These are phyloP conservation scores for Papilio machaon DNA, from an alignment of 1,140 invertebrate genomes.

Conservation along the genomic window DNA sequence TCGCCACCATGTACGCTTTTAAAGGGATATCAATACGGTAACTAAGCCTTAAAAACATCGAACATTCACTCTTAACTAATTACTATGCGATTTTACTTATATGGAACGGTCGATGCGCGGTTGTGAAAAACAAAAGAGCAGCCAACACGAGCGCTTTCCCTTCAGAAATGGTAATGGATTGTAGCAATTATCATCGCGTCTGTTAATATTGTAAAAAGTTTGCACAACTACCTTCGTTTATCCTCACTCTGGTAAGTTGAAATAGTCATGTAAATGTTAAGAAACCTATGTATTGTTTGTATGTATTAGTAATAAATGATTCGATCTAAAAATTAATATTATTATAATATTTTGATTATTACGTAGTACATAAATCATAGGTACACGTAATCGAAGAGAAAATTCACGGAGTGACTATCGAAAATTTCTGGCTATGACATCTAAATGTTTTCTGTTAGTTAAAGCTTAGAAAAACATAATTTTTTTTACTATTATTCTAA, in stretches of 20 bases:
- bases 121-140: constrained; percentile 9
- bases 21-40: constrained; percentile 21
- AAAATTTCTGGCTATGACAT: too few species aligned
- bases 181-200: background rate
- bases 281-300: too few species aligned
- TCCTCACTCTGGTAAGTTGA: background rate
- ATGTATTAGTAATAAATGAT: too few species aligned
- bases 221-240: background rate
- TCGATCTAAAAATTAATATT: too few species aligned
- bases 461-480: too few species aligned
- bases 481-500: too few species aligned
- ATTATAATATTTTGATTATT: too few species aligned
- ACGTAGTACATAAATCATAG: too few species aligned
- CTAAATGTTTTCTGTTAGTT: too few species aligned
- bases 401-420: too few species aligned
- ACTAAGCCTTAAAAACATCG: constrained; percentile 23
- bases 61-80: constrained; percentile 23
- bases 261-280: too few species aligned
- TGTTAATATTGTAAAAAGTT: background rate
- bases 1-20: constrained; percentile 15
- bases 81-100: constrained; percentile 10
- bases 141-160: background rate
- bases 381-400: too few species aligned
- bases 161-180: background rate
- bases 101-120: background rate